phyloP scores from a whole-genome alignment of 2,888 invertebrate genomes.

The Bellardia bayeri region DNA sequence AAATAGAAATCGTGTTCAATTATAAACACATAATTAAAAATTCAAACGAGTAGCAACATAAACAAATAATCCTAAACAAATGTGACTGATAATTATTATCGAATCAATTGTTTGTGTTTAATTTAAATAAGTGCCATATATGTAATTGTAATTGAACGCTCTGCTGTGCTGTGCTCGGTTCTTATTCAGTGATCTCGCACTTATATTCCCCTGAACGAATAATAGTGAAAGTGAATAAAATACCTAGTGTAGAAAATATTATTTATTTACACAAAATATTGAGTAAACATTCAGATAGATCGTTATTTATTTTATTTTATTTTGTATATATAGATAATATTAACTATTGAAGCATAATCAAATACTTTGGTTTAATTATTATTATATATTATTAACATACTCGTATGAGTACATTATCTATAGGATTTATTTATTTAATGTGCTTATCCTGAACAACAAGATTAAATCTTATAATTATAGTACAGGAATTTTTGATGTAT shows the following conservation, averaged over 20 bases:
- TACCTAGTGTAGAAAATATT: conserved; percentile 29
- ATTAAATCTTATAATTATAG: too few species aligned
- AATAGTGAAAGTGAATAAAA: not conserved
- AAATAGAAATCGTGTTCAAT: not conserved
- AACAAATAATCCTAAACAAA: not conserved
- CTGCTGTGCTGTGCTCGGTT: not conserved
- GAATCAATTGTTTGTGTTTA: conserved; percentile 32
- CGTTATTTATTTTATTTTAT: not conserved
- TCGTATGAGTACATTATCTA: too few species aligned
- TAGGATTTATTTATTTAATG: too few species aligned
- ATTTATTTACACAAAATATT: conserved; percentile 40
- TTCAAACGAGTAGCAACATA: conserved; percentile 3
- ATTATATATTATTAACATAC: too few species aligned
- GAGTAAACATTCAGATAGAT: not conserved
- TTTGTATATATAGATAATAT: too few species aligned
- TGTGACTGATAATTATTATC: conserved; percentile 19
- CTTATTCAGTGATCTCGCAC: conserved; percentile 28
- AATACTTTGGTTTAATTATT: too few species aligned
- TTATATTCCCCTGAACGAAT: not conserved
- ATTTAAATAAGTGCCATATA: conserved; percentile 33
- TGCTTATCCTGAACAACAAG: too few species aligned
- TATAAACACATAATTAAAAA: conserved; percentile 31
- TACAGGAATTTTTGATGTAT: too few species aligned
- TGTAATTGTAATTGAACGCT: conserved; percentile 11
- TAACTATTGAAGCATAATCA: too few species aligned